Percentiles rank a stretch among this genome's conserved stretches.
Conservation (phyloP, 2,888 invertebrate genomes). For the Volucella zonaria region DNA sequence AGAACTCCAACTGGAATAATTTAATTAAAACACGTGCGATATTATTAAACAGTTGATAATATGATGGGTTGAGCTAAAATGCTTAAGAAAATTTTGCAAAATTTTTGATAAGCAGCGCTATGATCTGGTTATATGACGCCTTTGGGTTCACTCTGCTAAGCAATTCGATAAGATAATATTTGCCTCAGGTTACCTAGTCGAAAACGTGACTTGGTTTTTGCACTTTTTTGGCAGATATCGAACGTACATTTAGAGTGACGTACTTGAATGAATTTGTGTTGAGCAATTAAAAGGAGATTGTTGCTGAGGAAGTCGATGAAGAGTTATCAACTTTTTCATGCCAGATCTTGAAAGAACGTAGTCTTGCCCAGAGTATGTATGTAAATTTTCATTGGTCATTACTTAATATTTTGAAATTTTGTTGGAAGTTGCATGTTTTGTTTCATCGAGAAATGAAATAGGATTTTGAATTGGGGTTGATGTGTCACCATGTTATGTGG, state of each 20-base stretch:
- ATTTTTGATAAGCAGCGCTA: neutral
- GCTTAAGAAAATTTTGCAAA: neutral
- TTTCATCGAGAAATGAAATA: too few relatives aligned
- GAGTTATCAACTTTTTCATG: too few relatives aligned
- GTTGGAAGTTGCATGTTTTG: too few relatives aligned
- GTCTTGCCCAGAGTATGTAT: too few relatives aligned
- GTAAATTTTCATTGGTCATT: too few relatives aligned
- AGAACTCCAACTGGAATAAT: constrained; percentile 34
- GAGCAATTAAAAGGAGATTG: too few relatives aligned
- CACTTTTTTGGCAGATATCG: constrained; percentile 4
- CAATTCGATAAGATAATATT: constrained; percentile 13
- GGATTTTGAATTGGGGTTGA: too few relatives aligned
- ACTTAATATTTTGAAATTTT: too few relatives aligned
- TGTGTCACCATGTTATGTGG: too few relatives aligned
- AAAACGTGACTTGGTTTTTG: constrained; percentile 38
- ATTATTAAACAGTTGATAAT: neutral
- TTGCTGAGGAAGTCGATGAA: too few relatives aligned
- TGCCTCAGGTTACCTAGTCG: neutral
- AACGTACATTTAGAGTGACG: neutral
- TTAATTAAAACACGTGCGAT: neutral
- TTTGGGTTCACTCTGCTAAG: neutral
- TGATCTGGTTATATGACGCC: neutral
- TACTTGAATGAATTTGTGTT: neutral
- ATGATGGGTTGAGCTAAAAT: constrained; percentile 6
- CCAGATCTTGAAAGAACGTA: too few relatives aligned